Percentiles rank a stretch among this genome's conserved stretches.
Conservation (phyloP, 2,113 vertebrate species). For the Grantiella picta region DNA sequence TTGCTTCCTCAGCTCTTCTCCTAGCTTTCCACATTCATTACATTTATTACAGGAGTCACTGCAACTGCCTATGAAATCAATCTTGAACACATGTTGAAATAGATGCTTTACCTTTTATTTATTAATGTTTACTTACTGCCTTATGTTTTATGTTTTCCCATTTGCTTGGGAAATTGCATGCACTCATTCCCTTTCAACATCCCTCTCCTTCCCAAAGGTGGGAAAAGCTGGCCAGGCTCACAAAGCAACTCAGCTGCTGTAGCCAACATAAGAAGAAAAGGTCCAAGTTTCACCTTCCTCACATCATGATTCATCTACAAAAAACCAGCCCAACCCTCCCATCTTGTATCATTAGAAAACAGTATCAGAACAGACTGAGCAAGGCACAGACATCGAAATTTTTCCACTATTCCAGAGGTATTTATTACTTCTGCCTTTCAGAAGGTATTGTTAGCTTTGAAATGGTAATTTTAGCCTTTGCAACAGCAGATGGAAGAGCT, state of each 20-base stretch:
- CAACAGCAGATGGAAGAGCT: background rate
- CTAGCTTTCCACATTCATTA: background rate
- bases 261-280: background rate
- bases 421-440: background rate
- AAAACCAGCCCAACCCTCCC: background rate
- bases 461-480: background rate
- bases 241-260: background rate
- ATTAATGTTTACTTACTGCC: background rate
- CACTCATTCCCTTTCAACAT: background rate
- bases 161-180: background rate
- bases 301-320: background rate
- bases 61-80: background rate
- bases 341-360: background rate
- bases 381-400: background rate
- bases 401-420: background rate
- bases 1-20: background rate
- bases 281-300: background rate
- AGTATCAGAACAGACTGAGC: background rate
- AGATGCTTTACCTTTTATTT: background rate
- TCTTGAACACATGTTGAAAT: background rate
- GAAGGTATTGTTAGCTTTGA: background rate
- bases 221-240: background rate
- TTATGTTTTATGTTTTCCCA: background rate
- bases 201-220: background rate
- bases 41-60: background rate